Evolutionary conservation across 2,888 invertebrate genomes (phyloP), one percentile per base, ranked within the genome.

Genomic region (Trachelus troglodyta): DNA sequence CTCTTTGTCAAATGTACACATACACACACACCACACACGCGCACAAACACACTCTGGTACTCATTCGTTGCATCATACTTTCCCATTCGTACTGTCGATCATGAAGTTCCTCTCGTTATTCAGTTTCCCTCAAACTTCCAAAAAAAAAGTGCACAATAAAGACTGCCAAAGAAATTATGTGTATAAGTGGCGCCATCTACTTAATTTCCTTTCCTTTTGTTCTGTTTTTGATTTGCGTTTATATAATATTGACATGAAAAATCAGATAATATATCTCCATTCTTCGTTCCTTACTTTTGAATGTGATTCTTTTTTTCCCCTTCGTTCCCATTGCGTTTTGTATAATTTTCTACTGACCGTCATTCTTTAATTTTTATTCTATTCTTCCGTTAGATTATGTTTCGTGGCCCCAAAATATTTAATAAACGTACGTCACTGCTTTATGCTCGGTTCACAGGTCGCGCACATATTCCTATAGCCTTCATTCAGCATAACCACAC

Each of bases 351-450:
- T 40, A 40, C 6, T 15, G 40, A 40, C 40, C 40, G 40, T 40
- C 40, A 15, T 79, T 86, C 86, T 15, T 40, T 75, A 34, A 75
- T 74, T 77, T 79, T 77, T 76, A 34, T 40, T 40, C 40, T 40
- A 40, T 74, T 74, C 40, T 23, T 74, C 37, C 79, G 80, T 81
- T 87, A 89, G 89, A 90, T 90, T 90, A 89, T 89, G 88, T 90
- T 88, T 89, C 84, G 83, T 90, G 89, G 89, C 90, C 89, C 89
- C 89, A 88, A 89, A 89, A 89, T 87, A 89, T 88, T 87, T 87
- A 85, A 88, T 77, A 85, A 85, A 88, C 82, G 75, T 73, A 68
- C 68, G 75, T 75, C 31, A 30, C 74, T 30, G 30, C 35, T 75
- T 34, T 71, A 31, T 34, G n/a, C 37, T 34, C 33, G 40, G 75